Conservation (phyloP, 1,140 invertebrate species). For the Pemphigus obesinymphae region DNA sequence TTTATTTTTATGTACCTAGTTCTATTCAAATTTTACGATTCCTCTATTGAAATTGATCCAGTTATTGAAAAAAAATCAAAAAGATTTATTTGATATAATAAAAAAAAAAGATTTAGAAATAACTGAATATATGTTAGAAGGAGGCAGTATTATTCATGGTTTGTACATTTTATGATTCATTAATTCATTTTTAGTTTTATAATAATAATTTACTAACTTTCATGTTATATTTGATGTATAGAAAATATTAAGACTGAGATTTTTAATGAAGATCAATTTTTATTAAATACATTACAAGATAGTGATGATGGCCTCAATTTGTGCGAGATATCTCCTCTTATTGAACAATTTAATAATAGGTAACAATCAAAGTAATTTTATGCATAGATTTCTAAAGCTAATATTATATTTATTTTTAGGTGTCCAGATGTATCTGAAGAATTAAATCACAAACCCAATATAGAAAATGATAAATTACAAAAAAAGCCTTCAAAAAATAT, state of each 20-base stretch:
- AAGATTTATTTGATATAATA: background rate
- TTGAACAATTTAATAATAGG: background rate
- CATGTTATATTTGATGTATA: background rate
- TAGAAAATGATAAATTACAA: background rate
- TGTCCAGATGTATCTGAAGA: background rate
- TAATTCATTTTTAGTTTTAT: background rate
- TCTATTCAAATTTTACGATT: background rate
- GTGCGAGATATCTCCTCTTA: background rate
- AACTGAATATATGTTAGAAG: background rate
- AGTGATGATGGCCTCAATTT: background rate
- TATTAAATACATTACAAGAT: background rate
- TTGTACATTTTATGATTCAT: background rate
- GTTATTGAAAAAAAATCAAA: constrained; percentile 1
- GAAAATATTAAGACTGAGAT: constrained; percentile 22
- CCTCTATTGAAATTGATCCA: background rate
- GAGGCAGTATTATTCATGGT: background rate
- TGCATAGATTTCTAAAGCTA: background rate
- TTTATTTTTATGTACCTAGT: background rate
- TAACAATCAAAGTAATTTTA: background rate
- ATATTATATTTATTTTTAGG: background rate
- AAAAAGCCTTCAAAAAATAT: background rate
- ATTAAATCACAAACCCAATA: background rate
- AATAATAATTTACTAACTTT: too few species aligned
- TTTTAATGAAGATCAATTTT: constrained; percentile 4
- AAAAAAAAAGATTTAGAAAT: constrained; percentile 27